Evolutionary conservation across 1,140 invertebrate species (phyloP).

Genomic region (Drosophila mauritiana): DNA sequence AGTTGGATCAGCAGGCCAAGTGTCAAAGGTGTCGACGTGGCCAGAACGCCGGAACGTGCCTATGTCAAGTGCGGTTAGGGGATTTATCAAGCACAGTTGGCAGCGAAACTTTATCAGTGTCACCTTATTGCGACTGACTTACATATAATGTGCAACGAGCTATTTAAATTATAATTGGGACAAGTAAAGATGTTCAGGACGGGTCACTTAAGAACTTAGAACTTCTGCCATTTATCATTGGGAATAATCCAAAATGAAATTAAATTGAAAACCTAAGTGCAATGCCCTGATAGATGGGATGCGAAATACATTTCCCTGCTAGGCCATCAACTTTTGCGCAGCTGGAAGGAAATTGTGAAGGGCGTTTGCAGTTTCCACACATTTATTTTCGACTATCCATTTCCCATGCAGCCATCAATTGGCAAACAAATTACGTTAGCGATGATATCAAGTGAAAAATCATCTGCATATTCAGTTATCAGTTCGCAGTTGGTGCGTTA

Average conservation of each 20-base stretch:
- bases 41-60: constrained; percentile 58
- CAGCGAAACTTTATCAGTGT: not conserved
- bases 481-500: constrained; percentile 25
- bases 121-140: not conserved
- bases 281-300: too few relatives aligned
- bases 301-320: not conserved
- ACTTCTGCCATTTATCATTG: not conserved
- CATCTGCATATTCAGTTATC: constrained; percentile 68
- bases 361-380: not conserved
- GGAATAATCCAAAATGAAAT: too few relatives aligned
- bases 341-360: constrained; percentile 16
- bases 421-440: constrained; percentile 56
- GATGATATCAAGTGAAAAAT: constrained; percentile 72
- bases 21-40: constrained; percentile 65
- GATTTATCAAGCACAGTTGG: constrained; percentile 48
- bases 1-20: constrained; percentile 24
- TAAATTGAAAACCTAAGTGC: too few relatives aligned
- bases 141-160: not conserved
- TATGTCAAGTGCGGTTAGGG: constrained; percentile 70
- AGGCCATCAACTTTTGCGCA: constrained; percentile 5
- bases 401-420: constrained; percentile 31
- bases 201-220: not conserved
- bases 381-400: constrained; percentile 17
- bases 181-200: not conserved
- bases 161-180: not conserved